A percentile compares a stretch with the other conserved stretches of the same genome.
Evolutionary conservation across 2,113 vertebrate genomes (phyloP).

Genomic region (Austrofundulus limnaeus): DNA sequence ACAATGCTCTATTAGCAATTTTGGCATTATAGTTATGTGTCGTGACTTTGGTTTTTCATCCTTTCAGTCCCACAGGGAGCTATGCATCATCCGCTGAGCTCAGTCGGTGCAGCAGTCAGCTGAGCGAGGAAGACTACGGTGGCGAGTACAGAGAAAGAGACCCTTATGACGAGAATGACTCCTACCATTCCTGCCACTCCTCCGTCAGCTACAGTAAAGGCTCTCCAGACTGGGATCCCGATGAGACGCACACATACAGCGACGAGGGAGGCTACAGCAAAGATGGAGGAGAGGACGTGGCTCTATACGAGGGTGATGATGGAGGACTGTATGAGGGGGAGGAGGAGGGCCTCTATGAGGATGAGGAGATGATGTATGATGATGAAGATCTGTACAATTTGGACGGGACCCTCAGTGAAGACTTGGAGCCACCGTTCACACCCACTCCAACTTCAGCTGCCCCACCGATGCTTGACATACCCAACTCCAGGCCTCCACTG

Average conservation of each 20-base stretch:
- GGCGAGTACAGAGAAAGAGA: slow-evolving; percentile 86
- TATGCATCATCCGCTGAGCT: slow-evolving; percentile 93
- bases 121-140: slow-evolving; percentile 90
- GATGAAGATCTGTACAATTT: slow-evolving; percentile 78
- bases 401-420: slow-evolving; percentile 75
- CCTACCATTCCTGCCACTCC: slow-evolving; percentile 98
- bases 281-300: slow-evolving; percentile 86
- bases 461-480: slow-evolving; percentile 38
- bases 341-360: slow-evolving; percentile 76
- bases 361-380: slow-evolving; percentile 77
- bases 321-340: slow-evolving; percentile 73
- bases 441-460: slow-evolving; percentile 74
- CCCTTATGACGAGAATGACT: slow-evolving; percentile 90
- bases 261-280: slow-evolving; percentile 86
- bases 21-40: neutral
- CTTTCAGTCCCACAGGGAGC: slow-evolving; percentile 89
- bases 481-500: slow-evolving; percentile 73
- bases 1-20: slow-evolving; percentile 24
- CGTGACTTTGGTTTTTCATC: neutral
- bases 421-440: slow-evolving; percentile 76
- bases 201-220: slow-evolving; percentile 95
- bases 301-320: slow-evolving; percentile 81
- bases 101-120: slow-evolving; percentile 93
- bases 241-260: slow-evolving; percentile 86
- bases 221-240: slow-evolving; percentile 90